These are phyloP conservation scores for Parnassius mnemosyne DNA, from an alignment of 2,888 invertebrate species.

Conservation along the genomic window DNA sequence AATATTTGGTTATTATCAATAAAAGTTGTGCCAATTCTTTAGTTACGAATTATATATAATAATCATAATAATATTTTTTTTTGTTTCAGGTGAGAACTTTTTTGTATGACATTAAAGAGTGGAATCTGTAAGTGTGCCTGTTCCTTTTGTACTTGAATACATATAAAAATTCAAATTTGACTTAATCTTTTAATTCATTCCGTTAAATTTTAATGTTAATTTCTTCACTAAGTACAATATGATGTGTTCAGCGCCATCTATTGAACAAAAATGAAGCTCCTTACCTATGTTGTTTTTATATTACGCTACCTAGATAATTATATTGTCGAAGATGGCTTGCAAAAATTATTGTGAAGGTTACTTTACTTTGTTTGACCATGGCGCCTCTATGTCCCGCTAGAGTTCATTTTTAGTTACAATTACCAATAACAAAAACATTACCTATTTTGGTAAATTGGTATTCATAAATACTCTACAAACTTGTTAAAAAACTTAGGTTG, in stretches of 20 bases:
- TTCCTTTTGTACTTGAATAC: too few relatives aligned
- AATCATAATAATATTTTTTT: constrained; percentile 15
- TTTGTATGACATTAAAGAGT: too few relatives aligned
- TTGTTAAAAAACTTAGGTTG: too few relatives aligned
- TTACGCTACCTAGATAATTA: not conserved
- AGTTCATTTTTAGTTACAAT: constrained; percentile 34
- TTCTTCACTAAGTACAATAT: not conserved
- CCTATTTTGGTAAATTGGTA: too few relatives aligned
- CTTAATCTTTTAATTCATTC: too few relatives aligned
- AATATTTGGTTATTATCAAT: too few relatives aligned
- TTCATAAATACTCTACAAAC: too few relatives aligned
- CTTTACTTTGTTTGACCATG: constrained; percentile 42
- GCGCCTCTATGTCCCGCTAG: constrained; percentile 50
- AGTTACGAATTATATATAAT: not conserved
- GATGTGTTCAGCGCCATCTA: constrained; percentile 26
- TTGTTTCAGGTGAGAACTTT: constrained; percentile 41
- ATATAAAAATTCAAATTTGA: too few relatives aligned
- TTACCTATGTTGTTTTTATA: not conserved
- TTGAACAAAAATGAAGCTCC: constrained; percentile 13
- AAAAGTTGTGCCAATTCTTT: too few relatives aligned
- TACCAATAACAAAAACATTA: not conserved
- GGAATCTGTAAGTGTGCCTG: too few relatives aligned
- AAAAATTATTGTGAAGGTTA: constrained; percentile 12
- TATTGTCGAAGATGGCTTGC: constrained; percentile 1
- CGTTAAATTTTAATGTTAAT: too few relatives aligned